Percentiles rank a stretch among this genome's conserved stretches.
These are phyloP conservation scores for Metacarcinus magister DNA, from an alignment of 2,888 invertebrate genomes.

Conservation along the genomic window DNA sequence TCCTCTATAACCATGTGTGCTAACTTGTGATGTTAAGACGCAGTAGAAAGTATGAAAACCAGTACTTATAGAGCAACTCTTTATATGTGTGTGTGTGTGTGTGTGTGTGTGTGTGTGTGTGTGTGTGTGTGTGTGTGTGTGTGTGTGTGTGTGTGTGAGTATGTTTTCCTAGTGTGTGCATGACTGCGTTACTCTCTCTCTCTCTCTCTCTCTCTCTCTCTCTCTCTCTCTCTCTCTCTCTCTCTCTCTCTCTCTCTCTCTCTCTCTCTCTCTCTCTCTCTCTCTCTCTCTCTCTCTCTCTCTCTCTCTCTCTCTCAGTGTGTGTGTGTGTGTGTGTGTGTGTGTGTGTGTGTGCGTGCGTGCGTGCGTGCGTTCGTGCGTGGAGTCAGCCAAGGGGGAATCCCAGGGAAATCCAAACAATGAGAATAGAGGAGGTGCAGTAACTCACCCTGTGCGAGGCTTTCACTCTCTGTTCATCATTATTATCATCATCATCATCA, in stretches of 20 bases:
- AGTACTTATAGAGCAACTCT: neutral
- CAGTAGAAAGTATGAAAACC: conserved; percentile 13
- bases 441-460: neutral
- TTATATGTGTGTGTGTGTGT: neutral
- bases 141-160: neutral
- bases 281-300: conserved; percentile 26
- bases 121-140: neutral
- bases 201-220: conserved; percentile 26
- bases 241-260: conserved; percentile 26
- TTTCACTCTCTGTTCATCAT: neutral
- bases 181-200: neutral
- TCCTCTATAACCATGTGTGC: neutral
- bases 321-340: neutral
- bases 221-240: conserved; percentile 26
- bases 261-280: conserved; percentile 26
- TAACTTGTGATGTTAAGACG: neutral
- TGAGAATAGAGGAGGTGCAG: neutral
- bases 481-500: neutral
- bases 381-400: neutral
- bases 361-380: too few relatives aligned
- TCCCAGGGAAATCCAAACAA: conserved; percentile 5
- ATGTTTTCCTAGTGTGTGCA: neutral
- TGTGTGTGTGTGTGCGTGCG: neutral
- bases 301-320: neutral
- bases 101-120: conserved; percentile 26